phyloP scores from a whole-genome alignment of 2,797 vertebrate species.

The Yasuhikotakia modesta region DNA sequence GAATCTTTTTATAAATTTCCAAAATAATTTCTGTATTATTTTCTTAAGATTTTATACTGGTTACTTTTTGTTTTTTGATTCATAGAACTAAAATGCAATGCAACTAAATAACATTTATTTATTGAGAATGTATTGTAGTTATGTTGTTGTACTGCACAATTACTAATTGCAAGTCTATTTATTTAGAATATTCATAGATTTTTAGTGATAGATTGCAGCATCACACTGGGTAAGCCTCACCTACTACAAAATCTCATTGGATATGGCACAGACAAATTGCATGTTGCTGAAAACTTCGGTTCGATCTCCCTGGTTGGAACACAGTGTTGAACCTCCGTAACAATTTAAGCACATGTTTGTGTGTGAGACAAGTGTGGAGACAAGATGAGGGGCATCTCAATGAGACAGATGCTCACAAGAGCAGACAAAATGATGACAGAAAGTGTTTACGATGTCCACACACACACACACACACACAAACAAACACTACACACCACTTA shows the following conservation, averaged over 20 bases:
- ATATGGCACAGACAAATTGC: background rate
- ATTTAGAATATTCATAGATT: background rate
- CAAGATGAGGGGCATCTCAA: background rate
- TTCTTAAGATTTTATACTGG: too few species aligned
- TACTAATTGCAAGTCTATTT: too few species aligned
- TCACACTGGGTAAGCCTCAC: too few species aligned
- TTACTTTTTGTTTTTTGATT: too few species aligned
- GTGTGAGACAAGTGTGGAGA: background rate
- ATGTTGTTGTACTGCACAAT: too few species aligned
- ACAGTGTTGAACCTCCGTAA: background rate
- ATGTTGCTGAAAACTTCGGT: background rate
- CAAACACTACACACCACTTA: constrained; percentile 6
- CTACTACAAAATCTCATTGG: too few species aligned
- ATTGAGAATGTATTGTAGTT: too few species aligned
- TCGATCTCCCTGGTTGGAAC: background rate
- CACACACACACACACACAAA: background rate
- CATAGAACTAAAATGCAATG: too few species aligned
- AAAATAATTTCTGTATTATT: too few species aligned
- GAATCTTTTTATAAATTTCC: too few species aligned
- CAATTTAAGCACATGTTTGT: constrained; percentile 17
- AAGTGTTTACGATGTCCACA: background rate
- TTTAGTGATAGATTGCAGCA: background rate
- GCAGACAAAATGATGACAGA: too few species aligned
- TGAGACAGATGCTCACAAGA: background rate
- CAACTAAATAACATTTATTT: too few species aligned